Percentiles rank a stretch among this genome's conserved stretches.
phyloP scores from a whole-genome alignment of 2,797 vertebrate species.

The Phoeniculus purpureus region DNA sequence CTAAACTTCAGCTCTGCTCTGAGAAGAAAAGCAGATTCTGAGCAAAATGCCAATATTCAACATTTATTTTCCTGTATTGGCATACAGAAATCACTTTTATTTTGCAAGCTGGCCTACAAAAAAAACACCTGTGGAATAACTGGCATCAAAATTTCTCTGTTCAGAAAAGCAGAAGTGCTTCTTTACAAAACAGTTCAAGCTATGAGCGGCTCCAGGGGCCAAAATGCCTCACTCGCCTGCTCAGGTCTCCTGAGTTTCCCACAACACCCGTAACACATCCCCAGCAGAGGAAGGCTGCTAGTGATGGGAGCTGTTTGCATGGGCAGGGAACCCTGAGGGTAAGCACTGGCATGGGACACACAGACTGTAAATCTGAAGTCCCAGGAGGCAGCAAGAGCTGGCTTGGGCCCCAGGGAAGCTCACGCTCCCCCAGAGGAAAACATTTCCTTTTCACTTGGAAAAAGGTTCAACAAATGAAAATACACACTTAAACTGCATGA shows the following conservation, averaged over 20 bases:
- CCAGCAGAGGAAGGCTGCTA: not conserved
- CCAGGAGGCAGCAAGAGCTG: not conserved
- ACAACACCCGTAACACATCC: not conserved
- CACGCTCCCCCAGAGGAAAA: not conserved
- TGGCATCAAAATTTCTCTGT: not conserved
- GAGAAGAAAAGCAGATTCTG: not conserved
- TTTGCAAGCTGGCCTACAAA: constrained; percentile 12
- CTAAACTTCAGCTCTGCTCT: not conserved
- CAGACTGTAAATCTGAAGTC: not conserved
- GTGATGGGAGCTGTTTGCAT: not conserved
- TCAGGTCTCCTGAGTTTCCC: not conserved
- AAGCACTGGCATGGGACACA: not conserved
- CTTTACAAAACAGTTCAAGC: not conserved
- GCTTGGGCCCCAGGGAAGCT: not conserved
- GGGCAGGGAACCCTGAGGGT: not conserved
- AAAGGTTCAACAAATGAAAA: not conserved
- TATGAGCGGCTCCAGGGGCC: not conserved
- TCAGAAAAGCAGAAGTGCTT: constrained; percentile 7
- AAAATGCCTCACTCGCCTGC: not conserved
- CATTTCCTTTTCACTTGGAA: not conserved
- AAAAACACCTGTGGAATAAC: not conserved
- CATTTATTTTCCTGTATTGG: not conserved
- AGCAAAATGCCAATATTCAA: constrained; percentile 19
- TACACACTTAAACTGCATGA: not conserved
- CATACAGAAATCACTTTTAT: not conserved